Base-by-base conservation (phyloP, 1,140 invertebrate genomes). In the Solenopsis fugax region DNA sequence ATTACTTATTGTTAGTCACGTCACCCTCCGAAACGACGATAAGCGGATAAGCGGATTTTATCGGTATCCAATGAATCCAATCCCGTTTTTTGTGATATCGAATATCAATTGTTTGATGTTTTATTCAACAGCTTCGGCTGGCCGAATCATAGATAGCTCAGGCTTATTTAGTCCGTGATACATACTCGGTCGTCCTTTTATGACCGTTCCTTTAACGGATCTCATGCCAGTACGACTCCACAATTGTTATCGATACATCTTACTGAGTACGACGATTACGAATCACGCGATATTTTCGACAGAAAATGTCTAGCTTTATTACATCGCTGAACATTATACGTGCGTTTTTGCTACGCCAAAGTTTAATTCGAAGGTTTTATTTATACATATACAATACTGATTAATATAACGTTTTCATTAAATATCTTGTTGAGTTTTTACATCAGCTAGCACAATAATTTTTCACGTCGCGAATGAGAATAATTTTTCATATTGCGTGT, bases 61-160 rank as follows among this genome's bases (percentile, higher is more conserved):
- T 88, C 37, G 45, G 41, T 45, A 10, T 24, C 10, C 16, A 37
- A 52, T 76, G 41, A 34, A 10, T 24, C 10, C 16, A 37, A 52
- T 76, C 9, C 7, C 45, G 29, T 37, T 48, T 29, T 78, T 67
- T 16, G 12, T 4, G 10, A 45, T 86, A 89, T 81, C 45, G 87
- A 24, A 81, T 89, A 89, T 81, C 75, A 89, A 89, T 86, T 62
- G 54, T 54, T 2, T 18, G 24, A 73, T 80, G 56, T 62, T 80
- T 89, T 89, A 76, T 89, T 89, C 48, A 86, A 24, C 12, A 76
- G n/a, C 13, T 41, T 41, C 7, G 60, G 4, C 16, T 34, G 18
- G 10, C 24, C 16, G 10, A 48, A 5, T 13, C n/a, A 21, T 69
- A 29, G 34, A 71, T 65, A 41, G 29, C 10, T 34, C 13, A 18